A percentile compares a stretch with the other conserved stretches of the same genome.
Evolutionary conservation across 2,888 invertebrate genomes (phyloP).

Genomic region (Drosophila quinaria): DNA sequence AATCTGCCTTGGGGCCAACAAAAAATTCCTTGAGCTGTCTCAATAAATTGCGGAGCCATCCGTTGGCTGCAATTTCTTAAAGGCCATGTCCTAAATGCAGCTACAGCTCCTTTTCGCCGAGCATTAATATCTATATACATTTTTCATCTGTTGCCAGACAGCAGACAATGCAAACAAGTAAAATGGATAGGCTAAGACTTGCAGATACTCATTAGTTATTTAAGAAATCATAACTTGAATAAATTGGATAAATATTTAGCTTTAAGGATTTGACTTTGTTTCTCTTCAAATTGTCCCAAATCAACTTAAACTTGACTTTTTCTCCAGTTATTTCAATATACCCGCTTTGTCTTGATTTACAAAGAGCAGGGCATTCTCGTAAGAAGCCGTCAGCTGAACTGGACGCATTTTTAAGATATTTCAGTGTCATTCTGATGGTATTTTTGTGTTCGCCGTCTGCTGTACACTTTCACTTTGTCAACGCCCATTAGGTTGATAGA

Average conservation of each 20-base stretch:
- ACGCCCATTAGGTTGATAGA: slow-evolving; percentile 54
- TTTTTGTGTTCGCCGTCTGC: slow-evolving; percentile 47
- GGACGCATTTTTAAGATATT: slow-evolving; percentile 58
- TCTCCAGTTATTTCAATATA: not conserved
- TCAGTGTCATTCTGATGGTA: slow-evolving; percentile 65
- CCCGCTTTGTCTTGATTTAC: not conserved
- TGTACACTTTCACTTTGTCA: slow-evolving; percentile 69
- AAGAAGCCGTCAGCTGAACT: slow-evolving; percentile 30
- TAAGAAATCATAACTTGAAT: not conserved
- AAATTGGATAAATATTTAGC: not conserved
- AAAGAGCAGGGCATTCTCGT: slow-evolving; percentile 27
- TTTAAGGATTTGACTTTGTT: not conserved
- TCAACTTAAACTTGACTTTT: not conserved
- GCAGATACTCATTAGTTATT: not conserved
- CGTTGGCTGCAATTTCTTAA: slow-evolving; percentile 60
- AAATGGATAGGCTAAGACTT: slow-evolving; percentile 1
- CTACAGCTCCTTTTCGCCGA: slow-evolving; percentile 43
- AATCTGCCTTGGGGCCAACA: slow-evolving; percentile 16
- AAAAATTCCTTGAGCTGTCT: slow-evolving; percentile 41
- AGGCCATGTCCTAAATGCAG: slow-evolving; percentile 60
- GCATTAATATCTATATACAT: slow-evolving; percentile 71
- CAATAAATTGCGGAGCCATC: slow-evolving; percentile 51
- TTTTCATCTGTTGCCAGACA: slow-evolving; percentile 53
- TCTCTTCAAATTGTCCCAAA: not conserved
- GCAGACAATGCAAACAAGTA: slow-evolving; percentile 63